These are phyloP conservation scores for Percina caprodes DNA, from an alignment of 2,113 vertebrate species.

Conservation along the genomic window DNA sequence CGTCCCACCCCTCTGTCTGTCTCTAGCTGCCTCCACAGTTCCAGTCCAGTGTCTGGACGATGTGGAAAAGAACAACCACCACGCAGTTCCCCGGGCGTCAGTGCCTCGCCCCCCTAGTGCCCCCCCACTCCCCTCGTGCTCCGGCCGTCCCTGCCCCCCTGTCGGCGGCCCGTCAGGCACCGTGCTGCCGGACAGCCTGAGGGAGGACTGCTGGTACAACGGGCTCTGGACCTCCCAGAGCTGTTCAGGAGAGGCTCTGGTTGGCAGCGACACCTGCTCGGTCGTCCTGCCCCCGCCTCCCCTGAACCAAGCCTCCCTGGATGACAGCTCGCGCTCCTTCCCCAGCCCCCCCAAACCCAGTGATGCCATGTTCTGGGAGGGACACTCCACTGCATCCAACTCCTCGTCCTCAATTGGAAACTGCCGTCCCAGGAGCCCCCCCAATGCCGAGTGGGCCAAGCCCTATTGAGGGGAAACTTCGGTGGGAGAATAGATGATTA, in stretches of 20 bases:
- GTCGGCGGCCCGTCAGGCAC: slow-evolving; percentile 32
- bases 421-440: slow-evolving; percentile 79
- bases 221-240: slow-evolving; percentile 85
- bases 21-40: slow-evolving; percentile 80
- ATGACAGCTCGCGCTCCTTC: slow-evolving; percentile 96
- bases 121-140: slow-evolving; percentile 77
- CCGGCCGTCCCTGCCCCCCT: slow-evolving; percentile 74
- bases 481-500: neutral
- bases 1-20: neutral
- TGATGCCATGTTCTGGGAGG: slow-evolving; percentile 93
- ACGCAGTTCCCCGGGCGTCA: slow-evolving; percentile 71
- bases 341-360: slow-evolving; percentile 94
- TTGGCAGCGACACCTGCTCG: slow-evolving; percentile 71
- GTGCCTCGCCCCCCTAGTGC: slow-evolving; percentile 83
- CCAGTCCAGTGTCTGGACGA: slow-evolving; percentile 90
- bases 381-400: slow-evolving; percentile 64
- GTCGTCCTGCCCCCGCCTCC: slow-evolving; percentile 87
- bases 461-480: slow-evolving; percentile 73
- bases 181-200: slow-evolving; percentile 68
- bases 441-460: slow-evolving; percentile 77
- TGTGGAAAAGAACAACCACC: slow-evolving; percentile 84
- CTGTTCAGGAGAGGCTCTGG: slow-evolving; percentile 78
- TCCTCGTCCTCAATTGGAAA: slow-evolving; percentile 77
- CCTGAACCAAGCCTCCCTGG: slow-evolving; percentile 88
- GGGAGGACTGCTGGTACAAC: slow-evolving; percentile 81